Evolutionary conservation across 2,113 vertebrate species (phyloP), one percentile per base, ranked within the genome.

Genomic region (Chloebia gouldiae): DNA sequence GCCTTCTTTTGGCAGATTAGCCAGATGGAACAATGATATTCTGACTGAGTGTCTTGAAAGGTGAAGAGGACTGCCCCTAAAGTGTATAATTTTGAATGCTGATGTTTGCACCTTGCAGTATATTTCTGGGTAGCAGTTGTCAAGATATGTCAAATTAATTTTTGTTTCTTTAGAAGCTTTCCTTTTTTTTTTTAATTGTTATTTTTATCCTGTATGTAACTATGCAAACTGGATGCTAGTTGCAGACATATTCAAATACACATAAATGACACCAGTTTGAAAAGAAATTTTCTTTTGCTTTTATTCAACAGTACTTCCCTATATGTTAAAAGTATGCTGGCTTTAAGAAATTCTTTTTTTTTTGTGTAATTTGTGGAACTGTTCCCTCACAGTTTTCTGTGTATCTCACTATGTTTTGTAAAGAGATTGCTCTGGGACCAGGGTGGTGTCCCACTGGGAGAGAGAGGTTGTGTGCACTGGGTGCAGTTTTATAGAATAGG

Each of bases 391-490:
- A 39, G 7, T 53, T 75, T 56, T 27, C 10, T 27, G 12, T 42
- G 4, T 3, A 15, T 30, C 22, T 69, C 13, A 45, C 4, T 20
- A 5, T 3, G 8, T 40, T 53, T 31, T 89, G 7, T 51, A 44
- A 17, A 66, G 27, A 53, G 13, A 37, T 28, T 61, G 7, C 19
- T 57, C 17, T 61, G 37, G 14, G 11, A 51, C 4, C 10, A 27
- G 6, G 5, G 8, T 71, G 5, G 13, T 54, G 28, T n/a, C 22
- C 14, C 31, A 19, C 25, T 28, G 56, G 14, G 22, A 80, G 13
- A 9, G 8, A n/a, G 8, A 53, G 2, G 7, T 11, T 39, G 17
- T 40, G 27, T 1, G 2, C 17, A 56, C 6, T 10, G 39, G 18
- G 5, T 40, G 5, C 8, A 20, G 9, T 54, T 63, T 40, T 75